A percentile compares a stretch with the other conserved stretches of the same genome.
These are phyloP conservation scores for Sclerurus mexicanus DNA, from an alignment of 2,113 vertebrate genomes.

Conservation along the genomic window DNA sequence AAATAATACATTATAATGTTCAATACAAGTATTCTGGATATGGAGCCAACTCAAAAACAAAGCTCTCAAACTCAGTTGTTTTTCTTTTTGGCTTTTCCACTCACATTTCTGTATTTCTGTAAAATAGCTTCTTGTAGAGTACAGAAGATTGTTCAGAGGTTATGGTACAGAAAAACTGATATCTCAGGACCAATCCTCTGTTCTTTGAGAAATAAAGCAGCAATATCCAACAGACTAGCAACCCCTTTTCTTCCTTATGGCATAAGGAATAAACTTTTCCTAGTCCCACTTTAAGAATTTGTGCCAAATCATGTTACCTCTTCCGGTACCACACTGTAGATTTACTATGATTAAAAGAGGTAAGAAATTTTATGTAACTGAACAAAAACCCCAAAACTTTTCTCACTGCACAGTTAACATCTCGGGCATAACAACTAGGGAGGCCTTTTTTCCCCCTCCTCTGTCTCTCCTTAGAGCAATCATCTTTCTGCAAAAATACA, in stretches of 20 bases:
- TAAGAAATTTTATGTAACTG: not conserved
- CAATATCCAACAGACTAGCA: not conserved
- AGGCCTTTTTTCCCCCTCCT: not conserved
- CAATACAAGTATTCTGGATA: not conserved
- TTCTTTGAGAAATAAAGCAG: not conserved
- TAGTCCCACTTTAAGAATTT: not conserved
- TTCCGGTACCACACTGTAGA: not conserved
- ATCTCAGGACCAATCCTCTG: not conserved
- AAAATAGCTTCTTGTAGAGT: not conserved
- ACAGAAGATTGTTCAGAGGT: not conserved
- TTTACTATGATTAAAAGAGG: not conserved
- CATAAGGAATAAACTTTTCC: not conserved
- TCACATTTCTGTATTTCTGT: not conserved
- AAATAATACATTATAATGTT: not conserved
- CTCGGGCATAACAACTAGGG: not conserved
- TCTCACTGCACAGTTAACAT: not conserved
- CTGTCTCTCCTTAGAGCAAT: not conserved
- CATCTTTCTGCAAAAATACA: conserved; percentile 31
- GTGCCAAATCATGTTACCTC: not conserved
- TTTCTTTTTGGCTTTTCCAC: not conserved
- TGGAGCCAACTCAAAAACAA: not conserved
- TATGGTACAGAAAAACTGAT: not conserved
- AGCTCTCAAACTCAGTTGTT: not conserved
- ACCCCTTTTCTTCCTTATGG: not conserved
- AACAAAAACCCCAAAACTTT: not conserved